Percentiles rank a stretch among this genome's conserved stretches.
phyloP scores from a whole-genome alignment of 2,888 invertebrate genomes.

The Drosophila nr. medialis region DNA sequence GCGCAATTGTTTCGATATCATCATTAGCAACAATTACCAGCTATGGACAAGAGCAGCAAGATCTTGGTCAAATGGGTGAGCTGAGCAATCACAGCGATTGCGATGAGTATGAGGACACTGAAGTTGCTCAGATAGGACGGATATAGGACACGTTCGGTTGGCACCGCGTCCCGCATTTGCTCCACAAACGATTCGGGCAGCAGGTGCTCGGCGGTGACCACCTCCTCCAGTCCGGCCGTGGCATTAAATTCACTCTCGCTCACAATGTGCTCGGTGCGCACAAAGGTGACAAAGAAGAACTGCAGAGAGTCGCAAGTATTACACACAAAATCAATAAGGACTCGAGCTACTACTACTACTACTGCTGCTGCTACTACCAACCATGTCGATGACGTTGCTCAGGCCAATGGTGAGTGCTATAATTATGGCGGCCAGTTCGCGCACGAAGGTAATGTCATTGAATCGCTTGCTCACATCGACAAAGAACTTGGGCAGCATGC shows the following conservation, averaged over 20 bases:
- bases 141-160: conserved; percentile 83
- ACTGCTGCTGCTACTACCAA: conserved; percentile 79
- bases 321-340: conserved; percentile 34
- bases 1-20: not conserved
- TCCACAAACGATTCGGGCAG: conserved; percentile 68
- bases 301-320: conserved; percentile 26
- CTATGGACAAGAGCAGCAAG: conserved; percentile 87
- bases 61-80: conserved; percentile 90
- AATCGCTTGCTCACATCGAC: conserved; percentile 86
- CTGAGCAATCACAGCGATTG: conserved; percentile 89
- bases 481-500: conserved; percentile 85
- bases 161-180: conserved; percentile 70
- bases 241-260: conserved; percentile 76
- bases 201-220: conserved; percentile 67
- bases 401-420: conserved; percentile 87
- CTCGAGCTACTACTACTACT: not conserved
- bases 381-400: conserved; percentile 88
- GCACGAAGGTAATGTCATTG: conserved; percentile 86
- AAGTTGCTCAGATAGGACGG: conserved; percentile 91
- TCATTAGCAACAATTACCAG: conserved; percentile 78
- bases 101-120: conserved; percentile 89
- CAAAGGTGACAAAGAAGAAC: conserved; percentile 71
- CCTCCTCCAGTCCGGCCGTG: conserved; percentile 58
- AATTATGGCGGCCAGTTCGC: conserved; percentile 86
- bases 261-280: conserved; percentile 76